phyloP scores from a whole-genome alignment of 92 coral and sea anemone genomes.

The Porites divaricata region DNA sequence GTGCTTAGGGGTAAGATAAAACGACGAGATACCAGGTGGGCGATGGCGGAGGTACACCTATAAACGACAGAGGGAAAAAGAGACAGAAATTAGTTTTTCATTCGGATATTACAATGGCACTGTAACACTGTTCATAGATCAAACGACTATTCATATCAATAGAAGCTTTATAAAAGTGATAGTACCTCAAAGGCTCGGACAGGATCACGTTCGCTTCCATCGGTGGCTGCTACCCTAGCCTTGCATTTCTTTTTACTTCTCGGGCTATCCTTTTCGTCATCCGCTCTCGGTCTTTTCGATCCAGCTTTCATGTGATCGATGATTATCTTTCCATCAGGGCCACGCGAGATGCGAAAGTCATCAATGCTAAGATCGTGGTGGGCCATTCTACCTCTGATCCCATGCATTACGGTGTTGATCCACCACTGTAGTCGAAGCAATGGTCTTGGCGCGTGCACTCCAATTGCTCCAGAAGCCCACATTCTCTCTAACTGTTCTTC shows the following conservation, averaged over 20 bases:
- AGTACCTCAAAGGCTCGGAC: constrained; percentile 90
- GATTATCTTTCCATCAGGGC: constrained; percentile 96
- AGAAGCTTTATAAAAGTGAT: too few relatives aligned
- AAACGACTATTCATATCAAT: too few relatives aligned
- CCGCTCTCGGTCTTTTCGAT: constrained; percentile 88
- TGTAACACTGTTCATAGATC: too few relatives aligned
- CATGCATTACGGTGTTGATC: constrained; percentile 98
- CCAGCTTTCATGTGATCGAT: constrained; percentile 97
- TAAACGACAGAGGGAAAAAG: too few relatives aligned
- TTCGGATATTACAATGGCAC: too few relatives aligned
- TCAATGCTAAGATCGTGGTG: constrained; percentile 98
- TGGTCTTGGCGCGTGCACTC: constrained; percentile 98
- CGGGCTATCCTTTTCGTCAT: constrained; percentile 91
- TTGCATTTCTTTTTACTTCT: constrained; percentile 96
- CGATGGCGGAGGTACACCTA: constrained; percentile 90
- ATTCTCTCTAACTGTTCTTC: constrained; percentile 98
- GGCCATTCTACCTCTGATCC: constrained; percentile 98
- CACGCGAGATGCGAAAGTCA: constrained; percentile 97
- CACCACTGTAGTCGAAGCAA: constrained; percentile 98
- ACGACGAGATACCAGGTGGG: constrained; percentile 99
- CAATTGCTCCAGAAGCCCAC: constrained; percentile 99
- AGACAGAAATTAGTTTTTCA: too few relatives aligned
- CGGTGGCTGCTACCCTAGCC: constrained; percentile 96
- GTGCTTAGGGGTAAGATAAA: constrained; percentile 99
- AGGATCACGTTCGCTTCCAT: constrained; percentile 98